Base-by-base conservation (phyloP, 2,888 invertebrate species). In the Abscondita cerata region DNA sequence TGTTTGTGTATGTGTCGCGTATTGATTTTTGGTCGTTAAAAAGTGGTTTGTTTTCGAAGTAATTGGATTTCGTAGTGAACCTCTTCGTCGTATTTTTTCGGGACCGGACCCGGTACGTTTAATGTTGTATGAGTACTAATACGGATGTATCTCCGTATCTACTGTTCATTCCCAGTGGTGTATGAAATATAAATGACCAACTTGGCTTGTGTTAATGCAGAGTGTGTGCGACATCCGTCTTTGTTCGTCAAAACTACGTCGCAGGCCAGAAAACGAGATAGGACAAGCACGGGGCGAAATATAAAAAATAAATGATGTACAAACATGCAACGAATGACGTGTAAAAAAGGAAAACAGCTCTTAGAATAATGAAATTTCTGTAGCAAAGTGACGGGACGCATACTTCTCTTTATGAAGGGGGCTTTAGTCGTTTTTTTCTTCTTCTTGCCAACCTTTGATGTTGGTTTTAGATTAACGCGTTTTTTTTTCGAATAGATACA, bases 361-460 rank as follows among this genome's bases (percentile, higher is more conserved):
- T 68, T 65, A 66, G 64, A 68, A 68, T 68, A 68, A 68, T 68
- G 68, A 68, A 68, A 68, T 68, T 68, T 68, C 66, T 65, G 64
- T 66, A 65, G 63, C 66, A 59, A 66, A 68, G 68, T 68, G 68
- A 65, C 68, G 66, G 64, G 68, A 63, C 68, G 64, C 68, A 65
- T 62, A 66, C 66, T 58, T 61, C 61, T 61, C 61, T 64, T 64
- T 64, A 61, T 61, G 64, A 61, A 54, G 61, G 60, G 54, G 60
- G 53, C 44, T 59, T 60, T 64, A 57, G 52, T 52, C 53, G 57
- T 63, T 62, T 62, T 59, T 63, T 58, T 31, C n/a, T n/a, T 25
- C 6, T 25, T 25, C 2, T 3, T 36, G 5, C 36, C 57, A 48
- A 48, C 50, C 62, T 62, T 62, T 58, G 62, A 62, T 62, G 59